Conservation (phyloP, 2,888 invertebrate genomes). For the Acholoe squamosa region DNA sequence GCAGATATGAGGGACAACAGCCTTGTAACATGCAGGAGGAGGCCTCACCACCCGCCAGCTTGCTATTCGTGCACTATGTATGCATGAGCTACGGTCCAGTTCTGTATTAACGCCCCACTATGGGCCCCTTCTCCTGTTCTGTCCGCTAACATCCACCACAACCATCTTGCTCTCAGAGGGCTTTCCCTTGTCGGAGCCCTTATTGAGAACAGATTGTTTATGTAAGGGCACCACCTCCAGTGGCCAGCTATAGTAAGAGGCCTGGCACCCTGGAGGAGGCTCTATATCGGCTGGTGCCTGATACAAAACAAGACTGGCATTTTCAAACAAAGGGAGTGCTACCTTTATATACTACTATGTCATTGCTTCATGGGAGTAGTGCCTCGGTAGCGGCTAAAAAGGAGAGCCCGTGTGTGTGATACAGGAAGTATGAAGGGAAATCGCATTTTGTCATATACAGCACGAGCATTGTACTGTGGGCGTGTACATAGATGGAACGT, state of each 20-base stretch:
- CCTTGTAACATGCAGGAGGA: not conserved
- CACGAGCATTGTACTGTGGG: too few relatives aligned
- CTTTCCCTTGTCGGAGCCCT: not conserved
- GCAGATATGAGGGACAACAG: not conserved
- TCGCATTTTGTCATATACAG: too few relatives aligned
- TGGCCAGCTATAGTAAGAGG: not conserved
- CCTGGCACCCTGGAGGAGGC: too few relatives aligned
- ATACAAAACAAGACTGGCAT: too few relatives aligned
- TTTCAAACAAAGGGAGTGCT: too few relatives aligned
- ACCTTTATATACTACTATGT: too few relatives aligned
- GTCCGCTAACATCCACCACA: not conserved
- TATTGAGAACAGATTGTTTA: constrained; percentile 8
- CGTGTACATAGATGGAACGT: too few relatives aligned
- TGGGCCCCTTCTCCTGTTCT: not conserved
- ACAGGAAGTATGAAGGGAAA: too few relatives aligned
- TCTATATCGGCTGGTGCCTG: too few relatives aligned
- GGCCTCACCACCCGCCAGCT: not conserved
- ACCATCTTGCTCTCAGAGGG: not conserved
- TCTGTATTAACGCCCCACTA: not conserved
- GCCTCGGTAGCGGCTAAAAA: too few relatives aligned
- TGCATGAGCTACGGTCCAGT: not conserved
- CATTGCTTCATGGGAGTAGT: too few relatives aligned
- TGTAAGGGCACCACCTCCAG: not conserved
- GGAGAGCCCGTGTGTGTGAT: too few relatives aligned
- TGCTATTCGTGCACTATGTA: not conserved